A percentile compares a stretch with the other conserved stretches of the same genome.
Evolutionary conservation across 2,888 invertebrate genomes (phyloP).

Genomic region (Gandaritis pyraliata): DNA sequence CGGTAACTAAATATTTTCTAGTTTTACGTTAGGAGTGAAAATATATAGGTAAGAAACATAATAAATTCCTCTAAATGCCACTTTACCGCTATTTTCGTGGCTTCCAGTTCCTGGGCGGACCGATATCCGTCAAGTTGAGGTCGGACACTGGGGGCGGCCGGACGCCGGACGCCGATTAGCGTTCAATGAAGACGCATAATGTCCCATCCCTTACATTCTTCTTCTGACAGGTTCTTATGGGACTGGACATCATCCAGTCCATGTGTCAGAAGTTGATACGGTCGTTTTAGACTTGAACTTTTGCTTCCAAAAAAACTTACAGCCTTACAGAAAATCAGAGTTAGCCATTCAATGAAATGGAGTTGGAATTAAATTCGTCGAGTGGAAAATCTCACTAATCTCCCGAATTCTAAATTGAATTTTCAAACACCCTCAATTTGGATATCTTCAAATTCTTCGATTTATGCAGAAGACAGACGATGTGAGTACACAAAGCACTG

Average conservation of each 20-base stretch:
- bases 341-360: no score
- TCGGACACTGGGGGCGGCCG: slow-evolving; percentile 34
- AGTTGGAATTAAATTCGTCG: not conserved
- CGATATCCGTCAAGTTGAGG: slow-evolving; percentile 41
- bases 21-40: no score
- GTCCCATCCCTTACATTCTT: slow-evolving; percentile 17
- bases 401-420: slow-evolving; percentile 1
- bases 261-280: not conserved
- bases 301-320: not conserved
- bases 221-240: slow-evolving; percentile 2
- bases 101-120: slow-evolving; percentile 43
- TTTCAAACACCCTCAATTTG: slow-evolving; percentile 27
- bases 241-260: no score
- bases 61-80: no score
- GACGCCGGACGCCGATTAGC: slow-evolving; percentile 43
- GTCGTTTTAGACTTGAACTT: not conserved
- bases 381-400: slow-evolving; percentile 31
- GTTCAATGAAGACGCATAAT: slow-evolving; percentile 34
- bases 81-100: slow-evolving; percentile 34
- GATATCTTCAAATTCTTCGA: slow-evolving; percentile 31
- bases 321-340: not conserved
- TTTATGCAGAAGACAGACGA: slow-evolving; percentile 51
- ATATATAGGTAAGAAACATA: no score
- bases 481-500: slow-evolving; percentile 49
- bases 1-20: no score